A percentile compares a stretch with the other conserved stretches of the same genome.
Conservation (phyloP, 2,113 vertebrate genomes). For the Acanthochromis polyacanthus region DNA sequence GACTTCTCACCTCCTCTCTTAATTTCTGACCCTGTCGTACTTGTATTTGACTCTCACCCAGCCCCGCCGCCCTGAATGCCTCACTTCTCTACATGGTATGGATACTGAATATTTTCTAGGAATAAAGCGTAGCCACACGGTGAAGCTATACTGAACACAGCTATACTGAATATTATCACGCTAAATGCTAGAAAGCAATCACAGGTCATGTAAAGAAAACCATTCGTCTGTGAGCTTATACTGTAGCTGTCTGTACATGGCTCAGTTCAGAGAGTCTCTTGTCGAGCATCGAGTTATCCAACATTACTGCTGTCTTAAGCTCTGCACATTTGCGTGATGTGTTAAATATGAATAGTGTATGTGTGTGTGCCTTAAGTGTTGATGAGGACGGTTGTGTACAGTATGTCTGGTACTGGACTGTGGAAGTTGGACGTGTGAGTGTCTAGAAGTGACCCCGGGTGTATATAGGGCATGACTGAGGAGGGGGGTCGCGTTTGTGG, state of each 20-base stretch:
- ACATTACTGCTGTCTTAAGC: constrained; percentile 66
- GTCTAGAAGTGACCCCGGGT: constrained; percentile 48
- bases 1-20: constrained; percentile 14
- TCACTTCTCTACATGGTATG: constrained; percentile 22
- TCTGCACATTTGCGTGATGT: constrained; percentile 56
- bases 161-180: constrained; percentile 33
- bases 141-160: constrained; percentile 35
- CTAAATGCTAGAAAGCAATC: constrained; percentile 40
- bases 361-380: constrained; percentile 73
- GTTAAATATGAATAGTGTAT: constrained; percentile 61
- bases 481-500: constrained; percentile 23
- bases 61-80: constrained; percentile 5
- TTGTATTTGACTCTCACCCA: constrained; percentile 27
- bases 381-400: constrained; percentile 46
- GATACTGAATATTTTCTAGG: constrained; percentile 29
- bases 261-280: constrained; percentile 29
- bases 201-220: constrained; percentile 46
- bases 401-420: constrained; percentile 39
- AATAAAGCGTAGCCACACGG: constrained; percentile 26
- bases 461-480: constrained; percentile 52
- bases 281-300: constrained; percentile 34
- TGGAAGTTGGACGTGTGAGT: constrained; percentile 38
- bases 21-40: constrained; percentile 37
- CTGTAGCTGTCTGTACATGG: constrained; percentile 26
- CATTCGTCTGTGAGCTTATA: constrained; percentile 48